Evolutionary conservation across 2,888 invertebrate species (phyloP).

Genomic region (Polyploca ridens): DNA sequence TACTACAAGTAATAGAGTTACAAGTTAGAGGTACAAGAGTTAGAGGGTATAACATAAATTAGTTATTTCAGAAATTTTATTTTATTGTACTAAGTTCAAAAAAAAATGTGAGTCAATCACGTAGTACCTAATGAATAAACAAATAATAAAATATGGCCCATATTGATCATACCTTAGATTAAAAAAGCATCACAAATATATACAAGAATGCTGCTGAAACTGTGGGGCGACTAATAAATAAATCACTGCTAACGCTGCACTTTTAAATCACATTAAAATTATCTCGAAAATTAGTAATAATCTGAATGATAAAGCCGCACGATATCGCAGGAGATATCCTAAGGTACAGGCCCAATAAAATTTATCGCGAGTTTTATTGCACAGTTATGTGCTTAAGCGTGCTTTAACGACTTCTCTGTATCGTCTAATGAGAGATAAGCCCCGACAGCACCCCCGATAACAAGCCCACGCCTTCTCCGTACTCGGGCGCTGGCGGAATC

Average conservation of each 20-base stretch:
- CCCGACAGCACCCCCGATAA: conserved; percentile 15
- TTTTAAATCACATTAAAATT: not conserved
- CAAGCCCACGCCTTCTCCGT: conserved; percentile 20
- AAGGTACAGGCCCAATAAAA: conserved; percentile 43
- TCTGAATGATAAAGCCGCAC: conserved; percentile 34
- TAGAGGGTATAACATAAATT: too few species aligned
- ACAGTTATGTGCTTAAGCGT: conserved; percentile 51
- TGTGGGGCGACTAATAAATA: not conserved
- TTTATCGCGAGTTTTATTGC: conserved; percentile 62
- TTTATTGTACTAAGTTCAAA: too few species aligned
- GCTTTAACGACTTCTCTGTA: conserved; percentile 39
- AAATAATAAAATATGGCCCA: too few species aligned
- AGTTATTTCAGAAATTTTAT: too few species aligned
- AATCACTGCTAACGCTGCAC: not conserved
- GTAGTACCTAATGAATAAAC: too few species aligned
- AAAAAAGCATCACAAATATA: not conserved
- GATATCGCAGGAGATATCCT: conserved; percentile 24
- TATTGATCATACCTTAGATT: too few species aligned
- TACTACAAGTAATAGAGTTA: too few species aligned
- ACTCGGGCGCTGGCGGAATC: conserved; percentile 10
- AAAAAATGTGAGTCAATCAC: too few species aligned
- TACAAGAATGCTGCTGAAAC: too few species aligned
- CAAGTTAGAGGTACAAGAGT: too few species aligned
- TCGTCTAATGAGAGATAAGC: conserved; percentile 65
- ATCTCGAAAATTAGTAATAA: conserved; percentile 18